Evolutionary conservation across 2,113 vertebrate genomes (phyloP), one percentile per base, ranked within the genome.

Genomic region (Gadus chalcogrammus): DNA sequence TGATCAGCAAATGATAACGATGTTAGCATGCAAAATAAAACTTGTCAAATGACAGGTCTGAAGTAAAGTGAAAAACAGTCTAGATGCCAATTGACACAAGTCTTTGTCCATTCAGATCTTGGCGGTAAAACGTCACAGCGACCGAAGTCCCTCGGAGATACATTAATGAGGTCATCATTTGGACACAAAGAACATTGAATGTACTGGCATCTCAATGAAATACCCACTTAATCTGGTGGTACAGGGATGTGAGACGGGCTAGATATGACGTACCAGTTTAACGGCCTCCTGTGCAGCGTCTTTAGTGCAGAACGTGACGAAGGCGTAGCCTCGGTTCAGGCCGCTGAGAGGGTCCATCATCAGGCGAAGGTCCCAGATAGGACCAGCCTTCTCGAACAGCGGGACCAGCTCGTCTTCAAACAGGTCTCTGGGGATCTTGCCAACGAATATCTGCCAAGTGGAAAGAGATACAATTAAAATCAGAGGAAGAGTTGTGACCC

Each of bases 341-440:
- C 97, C 97, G 82, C 96, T 99, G 60, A 99, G 93, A 64, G 97
- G 97, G 93, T 99, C 97, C 97, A 99, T 99, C 97, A 99, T 99
- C 85, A 99, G 91, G 69, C 97, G 95, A 64, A 99, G 87, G 90
- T 99, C 97, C 97, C 97, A 99, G 87, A 99, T 98, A 83, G 96
- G 94, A 38, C 97, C 97, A 63, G 97, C 97, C 91, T 97, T 99
- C 88, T 99, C 97, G 94, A 99, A 99, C 79, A 99, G 90, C 12
- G 97, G 97, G 84, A 99, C 96, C 83, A 99, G 94, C 72, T 98
- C 97, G 92, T 99, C 97, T 86, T 99, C 97, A 92, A 99, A 99
- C 62, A 99, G 93, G 87, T 99, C 97, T 91, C 97, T 93, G 31
- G 97, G 96, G 88, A 99, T 99, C 91, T 99, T 99, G 61, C 97